phyloP scores from a whole-genome alignment of 2,888 invertebrate species.

The Plagiodera versicolora region DNA sequence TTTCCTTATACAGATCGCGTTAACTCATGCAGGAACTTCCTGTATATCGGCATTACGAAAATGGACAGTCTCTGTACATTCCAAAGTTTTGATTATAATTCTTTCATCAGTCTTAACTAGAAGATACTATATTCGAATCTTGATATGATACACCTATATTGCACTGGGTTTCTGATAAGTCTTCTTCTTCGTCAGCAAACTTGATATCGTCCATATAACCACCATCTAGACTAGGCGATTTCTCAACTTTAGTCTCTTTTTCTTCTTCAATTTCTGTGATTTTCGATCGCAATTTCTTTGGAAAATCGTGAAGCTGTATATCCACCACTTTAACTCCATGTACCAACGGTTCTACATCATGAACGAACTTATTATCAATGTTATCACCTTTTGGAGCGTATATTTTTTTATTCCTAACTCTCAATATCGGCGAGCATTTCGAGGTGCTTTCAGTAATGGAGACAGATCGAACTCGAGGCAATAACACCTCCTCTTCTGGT shows the following conservation, averaged over 20 bases:
- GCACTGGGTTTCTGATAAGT: slow-evolving; percentile 47
- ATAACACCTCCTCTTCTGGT: slow-evolving; percentile 61
- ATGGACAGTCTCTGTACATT: background rate
- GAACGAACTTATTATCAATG: slow-evolving; percentile 34
- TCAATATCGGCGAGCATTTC: slow-evolving; percentile 38
- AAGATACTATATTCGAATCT: slow-evolving; percentile 52
- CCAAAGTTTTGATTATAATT: slow-evolving; percentile 25
- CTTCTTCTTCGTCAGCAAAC: slow-evolving; percentile 69
- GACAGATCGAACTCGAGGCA: slow-evolving; percentile 47
- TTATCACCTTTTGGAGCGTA: slow-evolving; percentile 34
- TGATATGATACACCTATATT: slow-evolving; percentile 53
- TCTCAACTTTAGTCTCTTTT: slow-evolving; percentile 69
- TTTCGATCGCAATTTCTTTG: slow-evolving; percentile 31
- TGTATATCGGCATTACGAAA: too few relatives aligned
- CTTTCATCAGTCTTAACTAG: slow-evolving; percentile 44
- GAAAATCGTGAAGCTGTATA: slow-evolving; percentile 48
- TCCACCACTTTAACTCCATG: slow-evolving; percentile 33
- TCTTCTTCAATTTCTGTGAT: slow-evolving; percentile 52
- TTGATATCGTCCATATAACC: slow-evolving; percentile 67
- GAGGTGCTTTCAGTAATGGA: slow-evolving; percentile 36
- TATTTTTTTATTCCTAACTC: slow-evolving; percentile 37
- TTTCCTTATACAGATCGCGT: too few relatives aligned
- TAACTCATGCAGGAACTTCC: too few relatives aligned
- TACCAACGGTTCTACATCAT: slow-evolving; percentile 37
- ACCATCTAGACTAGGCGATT: slow-evolving; percentile 64